Evolutionary conservation across 2,113 vertebrate species (phyloP).

Genomic region (Zapus hudsonius): DNA sequence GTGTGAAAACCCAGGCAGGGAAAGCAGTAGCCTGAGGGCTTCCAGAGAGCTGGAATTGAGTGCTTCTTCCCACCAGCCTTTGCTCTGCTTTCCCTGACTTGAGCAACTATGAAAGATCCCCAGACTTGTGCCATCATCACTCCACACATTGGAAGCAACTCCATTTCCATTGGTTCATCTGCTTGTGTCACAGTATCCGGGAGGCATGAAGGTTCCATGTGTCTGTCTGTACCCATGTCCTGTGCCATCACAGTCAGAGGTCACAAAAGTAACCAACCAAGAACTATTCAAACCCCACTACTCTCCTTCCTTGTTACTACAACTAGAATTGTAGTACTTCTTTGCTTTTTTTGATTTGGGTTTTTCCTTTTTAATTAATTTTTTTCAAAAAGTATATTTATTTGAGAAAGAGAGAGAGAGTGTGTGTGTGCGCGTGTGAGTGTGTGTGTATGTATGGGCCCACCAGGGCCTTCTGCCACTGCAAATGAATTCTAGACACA

Average conservation of each 20-base stretch:
- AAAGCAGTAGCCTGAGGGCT: not conserved
- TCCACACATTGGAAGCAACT: not conserved
- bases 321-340: too few species aligned
- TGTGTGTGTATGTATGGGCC: too few species aligned
- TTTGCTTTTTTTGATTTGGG: too few species aligned
- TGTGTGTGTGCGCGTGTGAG: too few species aligned
- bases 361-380: too few species aligned
- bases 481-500: too few species aligned
- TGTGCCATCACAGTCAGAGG: not conserved
- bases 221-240: not conserved
- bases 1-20: slow-evolving; percentile 37
- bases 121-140: not conserved
- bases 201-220: not conserved
- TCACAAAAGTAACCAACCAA: not conserved
- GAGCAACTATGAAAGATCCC: not conserved
- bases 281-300: too few species aligned
- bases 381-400: too few species aligned
- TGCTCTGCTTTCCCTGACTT: not conserved
- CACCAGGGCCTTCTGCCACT: too few species aligned
- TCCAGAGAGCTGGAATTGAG: not conserved
- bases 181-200: not conserved
- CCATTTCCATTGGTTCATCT: not conserved
- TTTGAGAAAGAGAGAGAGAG: too few species aligned
- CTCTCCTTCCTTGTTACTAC: too few species aligned
- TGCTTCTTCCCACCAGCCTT: not conserved